Evolutionary conservation across 1,140 invertebrate genomes (phyloP), one percentile per base, ranked within the genome.

Genomic region (Battus philenor): DNA sequence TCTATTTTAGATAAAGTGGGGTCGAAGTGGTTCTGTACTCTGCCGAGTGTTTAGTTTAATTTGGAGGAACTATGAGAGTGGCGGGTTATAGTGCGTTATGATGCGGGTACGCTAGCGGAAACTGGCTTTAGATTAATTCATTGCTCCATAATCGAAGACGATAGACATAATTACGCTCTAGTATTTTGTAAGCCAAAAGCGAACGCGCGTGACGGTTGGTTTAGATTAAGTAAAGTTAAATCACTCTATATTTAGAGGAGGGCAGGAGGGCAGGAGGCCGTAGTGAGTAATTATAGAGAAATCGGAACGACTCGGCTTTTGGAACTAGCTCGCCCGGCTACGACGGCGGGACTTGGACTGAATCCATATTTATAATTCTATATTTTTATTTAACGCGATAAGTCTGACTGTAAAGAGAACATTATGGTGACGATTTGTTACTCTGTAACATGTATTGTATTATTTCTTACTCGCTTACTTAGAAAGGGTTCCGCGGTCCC

Each of bases 311-410:
- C 18, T 44, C 47, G 44, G 39, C 52, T 44, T 53, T 39, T 41
- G 38, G 54, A 43, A 50, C 48, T 49, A 46, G 46, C 29, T 29
- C 48, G 36, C 51, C 36, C 47, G 44, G 44, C 50, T 34, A 50
- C 50, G 50, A 44, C 45, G 50, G 36, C 43, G 33, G 49, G 54
- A 38, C 55, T 44, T 48, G 68, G 63, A 73, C 68, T 66, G 67
- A 69, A 69, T 50, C 54, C 66, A 70, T 83, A 79, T 83, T 81
- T 81, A 81, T 84, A 72, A 79, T 70, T 76, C 65, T 74, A 73
- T 77, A 81, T 78, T 80, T 79, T 84, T 78, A 81, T 84, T 81
- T 80, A 79, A 79, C 64, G 71, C 79, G 65, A 78, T 81, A 84
- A 84, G 80, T 84, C 80, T 81, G 80, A 84, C 64, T 73, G 77